Percentiles rank a stretch among this genome's conserved stretches.
Evolutionary conservation across 2,888 invertebrate genomes (phyloP).

Genomic region (Drosophila fulvimacula): DNA sequence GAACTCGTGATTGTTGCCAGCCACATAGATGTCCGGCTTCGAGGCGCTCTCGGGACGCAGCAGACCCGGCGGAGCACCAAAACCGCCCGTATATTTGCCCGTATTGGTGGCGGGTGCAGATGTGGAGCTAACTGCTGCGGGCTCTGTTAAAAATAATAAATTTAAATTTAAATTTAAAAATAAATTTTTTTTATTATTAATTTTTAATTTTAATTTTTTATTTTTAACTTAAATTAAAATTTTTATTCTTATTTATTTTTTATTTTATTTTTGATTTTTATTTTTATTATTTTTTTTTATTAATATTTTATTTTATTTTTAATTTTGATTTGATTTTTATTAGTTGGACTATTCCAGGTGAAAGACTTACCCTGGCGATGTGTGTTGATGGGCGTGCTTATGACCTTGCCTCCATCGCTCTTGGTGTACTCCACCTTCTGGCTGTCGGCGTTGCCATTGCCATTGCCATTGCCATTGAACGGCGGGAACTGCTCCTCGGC

Average conservation of each 20-base stretch:
- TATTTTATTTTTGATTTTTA: too few relatives aligned
- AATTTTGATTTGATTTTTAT: background rate
- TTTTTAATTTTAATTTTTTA: too few relatives aligned
- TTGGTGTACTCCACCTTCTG: conserved; percentile 82
- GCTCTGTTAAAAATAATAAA: too few relatives aligned
- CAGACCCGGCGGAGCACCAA: conserved; percentile 72
- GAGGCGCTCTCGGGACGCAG: conserved; percentile 41
- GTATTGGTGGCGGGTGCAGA: conserved; percentile 25
- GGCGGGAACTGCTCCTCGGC: conserved; percentile 64
- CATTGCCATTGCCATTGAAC: conserved; percentile 38
- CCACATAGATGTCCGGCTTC: conserved; percentile 63
- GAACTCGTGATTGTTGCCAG: conserved; percentile 61
- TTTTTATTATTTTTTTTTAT: too few relatives aligned
- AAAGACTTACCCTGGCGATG: conserved; percentile 66
- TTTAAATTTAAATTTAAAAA: too few relatives aligned
- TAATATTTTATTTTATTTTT: too few relatives aligned
- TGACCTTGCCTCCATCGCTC: conserved; percentile 83
- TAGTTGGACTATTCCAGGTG: too few relatives aligned
- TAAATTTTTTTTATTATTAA: too few relatives aligned
- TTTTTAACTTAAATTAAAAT: too few relatives aligned
- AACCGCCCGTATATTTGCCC: conserved; percentile 82
- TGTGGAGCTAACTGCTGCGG: background rate
- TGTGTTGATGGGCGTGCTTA: conserved; percentile 70
- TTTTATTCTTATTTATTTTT: too few relatives aligned
- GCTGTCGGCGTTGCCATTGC: conserved; percentile 20